Evolutionary conservation across 2,113 vertebrate genomes (phyloP).

Genomic region (Cavia porcellus): DNA sequence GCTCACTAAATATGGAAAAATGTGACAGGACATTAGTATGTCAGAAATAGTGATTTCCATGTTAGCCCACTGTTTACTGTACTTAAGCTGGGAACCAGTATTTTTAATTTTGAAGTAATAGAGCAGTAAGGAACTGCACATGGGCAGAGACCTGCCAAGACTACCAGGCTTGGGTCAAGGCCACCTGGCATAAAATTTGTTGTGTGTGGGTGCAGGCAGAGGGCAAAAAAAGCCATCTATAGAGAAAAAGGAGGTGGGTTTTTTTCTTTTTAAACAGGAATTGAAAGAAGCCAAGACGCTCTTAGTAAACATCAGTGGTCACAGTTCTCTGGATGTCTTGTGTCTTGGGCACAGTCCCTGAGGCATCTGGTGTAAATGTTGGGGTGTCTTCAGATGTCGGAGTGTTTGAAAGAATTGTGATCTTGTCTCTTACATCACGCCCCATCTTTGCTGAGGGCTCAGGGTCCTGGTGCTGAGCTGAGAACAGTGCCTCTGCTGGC

Average conservation of each 20-base stretch:
- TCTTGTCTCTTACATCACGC: neutral
- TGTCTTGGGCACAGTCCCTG: neutral
- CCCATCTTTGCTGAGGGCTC: neutral
- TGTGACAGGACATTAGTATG: neutral
- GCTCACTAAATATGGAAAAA: neutral
- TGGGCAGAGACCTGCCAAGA: neutral
- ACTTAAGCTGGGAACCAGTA: neutral
- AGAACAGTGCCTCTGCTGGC: neutral
- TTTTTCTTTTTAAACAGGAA: too few relatives aligned
- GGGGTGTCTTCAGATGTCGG: neutral
- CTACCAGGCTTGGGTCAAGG: neutral
- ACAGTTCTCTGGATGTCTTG: neutral
- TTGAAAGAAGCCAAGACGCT: too few relatives aligned
- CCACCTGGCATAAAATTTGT: neutral
- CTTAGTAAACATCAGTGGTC: neutral
- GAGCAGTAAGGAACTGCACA: neutral
- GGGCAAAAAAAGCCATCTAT: neutral
- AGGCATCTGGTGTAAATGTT: neutral
- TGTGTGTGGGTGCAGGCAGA: neutral
- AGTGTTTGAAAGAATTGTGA: neutral
- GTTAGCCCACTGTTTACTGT: neutral
- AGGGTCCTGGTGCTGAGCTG: neutral
- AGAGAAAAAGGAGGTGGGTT: neutral
- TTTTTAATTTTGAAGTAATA: slow-evolving; percentile 49
- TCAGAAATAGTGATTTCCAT: neutral